Evolutionary conservation across 2,797 vertebrate species (phyloP), one percentile per base, ranked within the genome.

Genomic region (Tamandua tetradactyla): DNA sequence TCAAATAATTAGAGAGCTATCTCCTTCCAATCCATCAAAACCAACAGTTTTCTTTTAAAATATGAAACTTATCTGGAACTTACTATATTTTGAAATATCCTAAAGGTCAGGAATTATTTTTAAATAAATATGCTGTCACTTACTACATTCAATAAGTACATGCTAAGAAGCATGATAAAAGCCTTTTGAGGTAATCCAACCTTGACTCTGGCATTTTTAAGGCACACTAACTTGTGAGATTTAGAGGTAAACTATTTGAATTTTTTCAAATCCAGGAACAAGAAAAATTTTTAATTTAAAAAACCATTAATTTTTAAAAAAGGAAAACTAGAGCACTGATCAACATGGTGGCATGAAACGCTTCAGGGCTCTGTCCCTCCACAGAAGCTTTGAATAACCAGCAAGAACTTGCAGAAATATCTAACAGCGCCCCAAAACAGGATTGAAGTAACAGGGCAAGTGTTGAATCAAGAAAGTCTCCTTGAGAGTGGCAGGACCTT

Each of bases 1-100:
- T 83, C 35, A 94, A 94, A 64, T 25, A 93, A 92, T 5, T 62
- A 66, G 9, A 95, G 22, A 68, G 37, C 14, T 32, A 90, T 25
- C 32, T 35, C n/a, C 78, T 91, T 74, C 68, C 27, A 90, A 87
- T 62, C 23, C 15, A 94, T n/a, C 23, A 87, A 90, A 87, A 95
- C 80, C 74, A 83, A 72, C 27, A 76, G 35, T 57, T 95, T 87
- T 94, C 81, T 94, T 91, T 71, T 66, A 93, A 96, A 93, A 85
- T 66, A 86, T 18, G 69, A 89, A 75, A 20, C 85, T 75, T 84
- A 52, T 32, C n/a, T 94, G 9, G 74, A 55, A 84, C 61, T 59
- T 84, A 42, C 68, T 66, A 86, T 81, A 86, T 86, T 35, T 82
- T 32, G 44, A 75, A 87, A 80, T 49, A 89, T 57, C 10, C 61